Evolutionary conservation across 37 sponge, comb jelly and placozoan species (phyloP).

Genomic region (Oopsacas minuta): DNA sequence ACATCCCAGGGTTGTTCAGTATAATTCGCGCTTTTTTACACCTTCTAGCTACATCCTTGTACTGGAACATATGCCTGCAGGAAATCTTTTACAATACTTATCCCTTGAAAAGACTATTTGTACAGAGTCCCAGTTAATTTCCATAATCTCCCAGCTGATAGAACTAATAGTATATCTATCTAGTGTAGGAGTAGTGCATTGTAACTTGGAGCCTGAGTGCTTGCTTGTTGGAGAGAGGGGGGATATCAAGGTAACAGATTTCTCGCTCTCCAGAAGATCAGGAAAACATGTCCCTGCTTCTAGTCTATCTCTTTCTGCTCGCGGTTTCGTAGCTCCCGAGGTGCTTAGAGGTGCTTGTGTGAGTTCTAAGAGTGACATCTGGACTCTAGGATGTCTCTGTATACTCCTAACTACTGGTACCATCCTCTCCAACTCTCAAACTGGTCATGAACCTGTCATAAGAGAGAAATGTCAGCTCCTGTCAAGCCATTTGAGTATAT

Average conservation of each 20-base stretch:
- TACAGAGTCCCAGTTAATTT: background rate
- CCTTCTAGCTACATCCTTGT: background rate
- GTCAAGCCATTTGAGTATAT: background rate
- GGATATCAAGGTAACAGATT: background rate
- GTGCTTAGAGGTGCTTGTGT: background rate
- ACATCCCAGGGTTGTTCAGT: background rate
- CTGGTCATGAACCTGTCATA: background rate
- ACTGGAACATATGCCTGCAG: background rate
- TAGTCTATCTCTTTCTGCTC: background rate
- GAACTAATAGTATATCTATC: background rate
- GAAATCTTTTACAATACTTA: background rate
- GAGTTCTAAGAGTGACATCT: background rate
- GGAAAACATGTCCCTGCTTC: background rate
- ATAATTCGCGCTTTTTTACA: conserved; percentile 10
- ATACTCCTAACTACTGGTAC: background rate
- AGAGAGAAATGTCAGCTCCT: background rate
- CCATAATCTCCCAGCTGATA: background rate
- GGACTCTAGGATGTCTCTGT: background rate
- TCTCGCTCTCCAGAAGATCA: background rate
- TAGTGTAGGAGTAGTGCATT: background rate
- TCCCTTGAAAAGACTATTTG: background rate
- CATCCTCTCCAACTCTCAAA: background rate
- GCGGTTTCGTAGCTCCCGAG: conserved; percentile 7
- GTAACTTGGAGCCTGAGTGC: background rate
- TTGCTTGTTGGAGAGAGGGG: background rate